Evolutionary conservation across 2,797 vertebrate species (phyloP).

Genomic region (Parauchenoglanis ngamensis): DNA sequence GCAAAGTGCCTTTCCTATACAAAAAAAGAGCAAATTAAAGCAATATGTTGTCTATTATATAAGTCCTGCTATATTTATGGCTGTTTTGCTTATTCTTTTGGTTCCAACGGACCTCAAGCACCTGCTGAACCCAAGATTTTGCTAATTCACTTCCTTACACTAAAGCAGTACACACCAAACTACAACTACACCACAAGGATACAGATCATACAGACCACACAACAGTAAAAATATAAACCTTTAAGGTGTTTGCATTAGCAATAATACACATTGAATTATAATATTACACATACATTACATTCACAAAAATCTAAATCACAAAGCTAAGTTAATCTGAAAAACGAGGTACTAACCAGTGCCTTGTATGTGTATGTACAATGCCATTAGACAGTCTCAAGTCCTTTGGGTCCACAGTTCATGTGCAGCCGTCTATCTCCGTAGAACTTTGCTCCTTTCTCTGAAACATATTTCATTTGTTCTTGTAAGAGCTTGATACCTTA

Average conservation of each 20-base stretch:
- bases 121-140: not conserved
- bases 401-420: slow-evolving; percentile 60
- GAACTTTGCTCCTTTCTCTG: slow-evolving; percentile 64
- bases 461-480: slow-evolving; percentile 42
- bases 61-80: not conserved
- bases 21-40: not conserved
- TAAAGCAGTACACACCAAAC: not conserved
- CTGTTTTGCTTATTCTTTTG: not conserved
- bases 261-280: not conserved
- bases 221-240: not conserved
- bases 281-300: not conserved
- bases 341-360: slow-evolving; percentile 57
- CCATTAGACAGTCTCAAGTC: slow-evolving; percentile 58
- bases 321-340: not conserved
- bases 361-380: slow-evolving; percentile 50
- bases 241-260: not conserved
- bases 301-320: not conserved
- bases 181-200: not conserved
- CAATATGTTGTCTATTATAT: not conserved
- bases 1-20: not conserved
- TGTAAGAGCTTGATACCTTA: slow-evolving; percentile 40
- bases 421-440: slow-evolving; percentile 26
- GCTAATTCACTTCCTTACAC: not conserved
- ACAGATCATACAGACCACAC: not conserved
- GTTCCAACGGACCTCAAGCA: not conserved